Base-by-base conservation (phyloP, 2,888 invertebrate genomes). In the Apotomis betuletana region DNA sequence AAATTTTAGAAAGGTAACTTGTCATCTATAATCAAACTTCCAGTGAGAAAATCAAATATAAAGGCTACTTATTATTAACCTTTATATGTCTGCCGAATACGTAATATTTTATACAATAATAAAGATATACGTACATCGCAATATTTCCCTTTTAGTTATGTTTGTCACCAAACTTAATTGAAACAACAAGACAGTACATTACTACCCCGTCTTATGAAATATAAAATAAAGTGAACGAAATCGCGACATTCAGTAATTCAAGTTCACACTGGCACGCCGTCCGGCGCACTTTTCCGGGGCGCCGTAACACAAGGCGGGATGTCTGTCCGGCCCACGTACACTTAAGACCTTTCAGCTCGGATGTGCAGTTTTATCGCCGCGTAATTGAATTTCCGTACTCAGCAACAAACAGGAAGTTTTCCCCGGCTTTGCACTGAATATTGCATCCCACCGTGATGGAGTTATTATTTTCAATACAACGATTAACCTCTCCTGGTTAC, bases 371-470 rank as follows among this genome's bases (percentile, higher is more conserved):
- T 91, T 91, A 90, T 90, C 85, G 89, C 81, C 79, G 81, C 82
- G 85, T 92, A 92, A 92, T 92, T 92, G 90, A 91, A 91, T 92
- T 90, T 91, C 91, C 91, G 88, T 85, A 81, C 85, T 83, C 85
- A 82, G 86, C 87, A 87, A 86, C 90, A 90, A 90, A 90, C 92
- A 89, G 90, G 90, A 92, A 90, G 88, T 85, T 85, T 83, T 80
- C 83, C 79, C 83, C 84, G 87, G 81, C 79, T 84, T 80, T 74
- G 76, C 82, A 80, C 81, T 85, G 87, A 88, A 88, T 87, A 87
- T 87, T 86, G 88, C 88, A 87, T 84, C 84, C 81, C 82, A 76
- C 79, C 67, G 78, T 84, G 85, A 87, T 86, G 79, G 81, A 86
- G 85, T 89, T 89, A 87, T 89, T 89, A 87, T 89, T 87, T 85